Evolutionary conservation across 2,888 invertebrate genomes (phyloP).

Genomic region (Pomacea canaliculata): DNA sequence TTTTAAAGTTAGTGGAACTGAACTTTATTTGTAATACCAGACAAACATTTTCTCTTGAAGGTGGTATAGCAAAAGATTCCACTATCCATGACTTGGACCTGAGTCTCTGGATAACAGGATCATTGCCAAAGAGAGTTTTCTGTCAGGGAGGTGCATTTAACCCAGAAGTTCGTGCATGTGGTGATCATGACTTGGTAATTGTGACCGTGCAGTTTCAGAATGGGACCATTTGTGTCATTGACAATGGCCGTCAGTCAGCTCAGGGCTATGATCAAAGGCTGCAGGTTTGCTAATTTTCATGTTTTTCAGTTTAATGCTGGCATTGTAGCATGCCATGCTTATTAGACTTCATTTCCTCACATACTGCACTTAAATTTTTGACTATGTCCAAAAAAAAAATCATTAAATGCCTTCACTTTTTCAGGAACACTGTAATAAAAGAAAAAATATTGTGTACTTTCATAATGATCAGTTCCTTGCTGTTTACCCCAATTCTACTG

Average conservation of each 20-base stretch:
- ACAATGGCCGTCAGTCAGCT: constrained; percentile 76
- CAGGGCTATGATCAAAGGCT: constrained; percentile 80
- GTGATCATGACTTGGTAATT: constrained; percentile 78
- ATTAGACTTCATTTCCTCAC: no score
- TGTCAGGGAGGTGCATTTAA: constrained; percentile 74
- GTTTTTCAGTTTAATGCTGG: background rate
- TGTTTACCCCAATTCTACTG: no score
- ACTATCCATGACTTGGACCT: constrained; percentile 80
- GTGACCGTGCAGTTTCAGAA: constrained; percentile 76
- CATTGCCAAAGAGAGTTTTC: constrained; percentile 75
- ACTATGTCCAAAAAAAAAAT: no score
- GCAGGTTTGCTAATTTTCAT: constrained; percentile 69
- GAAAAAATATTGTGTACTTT: no score
- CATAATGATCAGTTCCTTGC: no score
- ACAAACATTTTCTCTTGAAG: constrained; percentile 54
- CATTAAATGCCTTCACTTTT: no score
- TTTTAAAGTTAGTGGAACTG: no score
- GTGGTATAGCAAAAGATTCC: constrained; percentile 80
- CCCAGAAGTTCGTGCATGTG: constrained; percentile 75
- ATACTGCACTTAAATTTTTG: no score
- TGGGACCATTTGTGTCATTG: constrained; percentile 76
- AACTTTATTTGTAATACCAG: no score
- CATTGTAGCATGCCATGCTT: no score
- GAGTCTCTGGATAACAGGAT: constrained; percentile 77
- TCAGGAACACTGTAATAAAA: no score